Conservation (phyloP, 92 coral and sea anemone species). For the Plumapathes pennacea region DNA sequence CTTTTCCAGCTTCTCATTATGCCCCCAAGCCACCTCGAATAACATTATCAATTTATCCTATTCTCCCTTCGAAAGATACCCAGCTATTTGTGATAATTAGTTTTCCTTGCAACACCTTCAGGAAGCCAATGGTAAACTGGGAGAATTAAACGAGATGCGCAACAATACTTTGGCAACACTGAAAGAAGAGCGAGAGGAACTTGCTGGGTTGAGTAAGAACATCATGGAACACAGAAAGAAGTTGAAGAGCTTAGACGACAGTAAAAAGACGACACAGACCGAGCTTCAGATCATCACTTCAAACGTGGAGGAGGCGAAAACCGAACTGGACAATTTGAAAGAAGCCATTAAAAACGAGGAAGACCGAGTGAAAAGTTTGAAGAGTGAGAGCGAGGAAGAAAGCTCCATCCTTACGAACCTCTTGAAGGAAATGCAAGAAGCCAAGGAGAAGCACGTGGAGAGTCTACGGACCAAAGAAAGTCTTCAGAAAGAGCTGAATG, state of each 20-base stretch:
- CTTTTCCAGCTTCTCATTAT: too few species aligned
- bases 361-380: slow-evolving; percentile 9
- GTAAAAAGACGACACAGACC: slow-evolving; percentile 21
- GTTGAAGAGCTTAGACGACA: slow-evolving; percentile 25
- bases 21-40: too few species aligned
- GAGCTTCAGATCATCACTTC: slow-evolving; percentile 2
- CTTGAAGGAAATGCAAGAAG: neutral
- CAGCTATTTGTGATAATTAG: neutral
- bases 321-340: slow-evolving; percentile 5
- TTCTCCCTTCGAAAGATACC: too few species aligned
- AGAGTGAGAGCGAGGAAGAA: neutral
- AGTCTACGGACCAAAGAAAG: neutral
- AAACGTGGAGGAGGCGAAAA: slow-evolving; percentile 7
- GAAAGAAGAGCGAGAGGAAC: slow-evolving; percentile 69
- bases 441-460: neutral
- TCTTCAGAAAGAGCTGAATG: neutral
- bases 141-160: slow-evolving; percentile 60
- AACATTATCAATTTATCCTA: too few species aligned
- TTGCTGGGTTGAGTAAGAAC: slow-evolving; percentile 38
- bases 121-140: slow-evolving; percentile 59
- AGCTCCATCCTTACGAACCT: neutral
- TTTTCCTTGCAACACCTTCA: neutral
- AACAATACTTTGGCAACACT: slow-evolving; percentile 62
- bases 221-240: slow-evolving; percentile 38
- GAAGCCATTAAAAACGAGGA: neutral